Evolutionary conservation across 2,113 vertebrate species (phyloP).

Genomic region (Albula glossodonta): DNA sequence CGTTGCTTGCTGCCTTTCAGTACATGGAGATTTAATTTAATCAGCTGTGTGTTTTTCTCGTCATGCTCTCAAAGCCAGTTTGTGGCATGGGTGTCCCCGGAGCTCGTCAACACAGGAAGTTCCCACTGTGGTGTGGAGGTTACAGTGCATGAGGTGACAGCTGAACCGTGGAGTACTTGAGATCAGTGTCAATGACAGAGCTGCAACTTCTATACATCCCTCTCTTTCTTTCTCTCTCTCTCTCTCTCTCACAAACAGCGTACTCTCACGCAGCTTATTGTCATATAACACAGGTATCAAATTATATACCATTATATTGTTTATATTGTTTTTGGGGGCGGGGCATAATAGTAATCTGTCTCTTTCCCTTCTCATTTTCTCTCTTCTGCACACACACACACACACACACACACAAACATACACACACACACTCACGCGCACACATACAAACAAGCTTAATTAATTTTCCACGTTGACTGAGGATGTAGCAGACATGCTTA

Average conservation of each 20-base stretch:
- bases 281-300: no score
- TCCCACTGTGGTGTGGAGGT: background rate
- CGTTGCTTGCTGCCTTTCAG: background rate
- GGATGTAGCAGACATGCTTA: no score
- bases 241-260: constrained; percentile 30
- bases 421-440: background rate
- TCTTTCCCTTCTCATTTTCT: background rate
- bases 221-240: constrained; percentile 13
- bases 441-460: background rate
- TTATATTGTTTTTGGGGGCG: no score
- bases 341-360: background rate
- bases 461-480: no score
- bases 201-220: background rate
- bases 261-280: constrained; percentile 33
- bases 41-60: background rate
- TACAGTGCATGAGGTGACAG: background rate
- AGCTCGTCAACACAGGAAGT: background rate
- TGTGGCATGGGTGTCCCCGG: background rate
- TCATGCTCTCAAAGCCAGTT: background rate
- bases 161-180: background rate
- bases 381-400: background rate
- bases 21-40: background rate
- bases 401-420: background rate
- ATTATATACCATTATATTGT: no score
- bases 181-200: background rate